These are phyloP conservation scores for Hirundo rustica DNA, from an alignment of 2,797 vertebrate genomes.

Conservation along the genomic window DNA sequence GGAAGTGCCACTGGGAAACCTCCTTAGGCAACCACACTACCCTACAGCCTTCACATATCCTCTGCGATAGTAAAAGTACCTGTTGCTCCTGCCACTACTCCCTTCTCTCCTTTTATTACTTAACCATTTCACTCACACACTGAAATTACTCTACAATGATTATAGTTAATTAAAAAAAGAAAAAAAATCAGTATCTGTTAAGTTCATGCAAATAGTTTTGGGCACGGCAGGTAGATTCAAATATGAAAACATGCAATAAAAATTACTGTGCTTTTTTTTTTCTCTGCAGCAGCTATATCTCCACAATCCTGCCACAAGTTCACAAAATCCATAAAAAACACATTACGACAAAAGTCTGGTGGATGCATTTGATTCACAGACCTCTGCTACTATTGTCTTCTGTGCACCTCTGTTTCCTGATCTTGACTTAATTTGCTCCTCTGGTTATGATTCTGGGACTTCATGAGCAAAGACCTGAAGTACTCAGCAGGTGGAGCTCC, in stretches of 20 bases:
- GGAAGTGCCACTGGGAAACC: neutral
- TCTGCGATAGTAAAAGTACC: neutral
- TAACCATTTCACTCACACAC: neutral
- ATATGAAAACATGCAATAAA: neutral
- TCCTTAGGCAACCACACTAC: neutral
- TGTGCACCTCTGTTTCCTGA: neutral
- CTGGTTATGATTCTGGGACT: neutral
- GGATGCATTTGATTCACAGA: neutral
- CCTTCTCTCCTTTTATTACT: neutral
- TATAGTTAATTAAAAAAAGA: neutral
- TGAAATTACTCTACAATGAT: neutral
- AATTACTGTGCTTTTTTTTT: neutral
- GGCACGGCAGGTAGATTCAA: neutral
- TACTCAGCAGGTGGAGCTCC: neutral
- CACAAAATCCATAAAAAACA: neutral
- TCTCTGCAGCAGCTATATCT: neutral
- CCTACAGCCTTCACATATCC: neutral
- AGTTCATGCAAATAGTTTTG: neutral
- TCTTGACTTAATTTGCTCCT: neutral
- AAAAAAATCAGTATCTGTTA: neutral
- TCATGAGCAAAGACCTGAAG: neutral
- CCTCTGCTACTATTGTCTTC: neutral
- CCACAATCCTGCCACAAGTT: neutral
- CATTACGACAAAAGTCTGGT: neutral
- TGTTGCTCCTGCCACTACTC: neutral